Conservation (phyloP, 1,140 invertebrate species). For the Brachystomella parvula region DNA sequence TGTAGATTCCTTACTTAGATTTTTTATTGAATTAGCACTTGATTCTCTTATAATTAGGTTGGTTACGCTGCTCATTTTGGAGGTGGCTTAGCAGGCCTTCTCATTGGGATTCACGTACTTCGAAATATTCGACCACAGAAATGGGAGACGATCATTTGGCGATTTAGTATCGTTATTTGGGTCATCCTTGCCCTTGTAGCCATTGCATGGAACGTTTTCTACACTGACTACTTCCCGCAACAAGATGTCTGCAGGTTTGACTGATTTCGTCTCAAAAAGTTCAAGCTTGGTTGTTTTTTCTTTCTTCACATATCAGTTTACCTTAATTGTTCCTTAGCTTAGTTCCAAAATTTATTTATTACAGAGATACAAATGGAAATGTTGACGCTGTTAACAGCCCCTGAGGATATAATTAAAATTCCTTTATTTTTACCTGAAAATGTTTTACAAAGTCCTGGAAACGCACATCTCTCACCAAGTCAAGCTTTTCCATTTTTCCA, state of each 20-base stretch:
- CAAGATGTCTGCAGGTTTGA: background rate
- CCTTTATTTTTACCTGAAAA: too few species aligned
- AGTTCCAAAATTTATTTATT: too few species aligned
- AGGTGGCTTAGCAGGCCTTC: constrained; percentile 77
- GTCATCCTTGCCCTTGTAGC: constrained; percentile 64
- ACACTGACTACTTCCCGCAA: constrained; percentile 49
- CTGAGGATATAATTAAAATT: too few species aligned
- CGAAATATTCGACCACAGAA: constrained; percentile 76
- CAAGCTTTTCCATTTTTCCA: too few species aligned
- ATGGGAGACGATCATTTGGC: constrained; percentile 75
- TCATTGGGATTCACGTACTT: constrained; percentile 84
- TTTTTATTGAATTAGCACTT: background rate
- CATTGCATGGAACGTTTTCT: constrained; percentile 66
- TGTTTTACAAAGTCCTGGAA: too few species aligned
- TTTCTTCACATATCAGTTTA: too few species aligned
- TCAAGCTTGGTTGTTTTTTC: too few species aligned
- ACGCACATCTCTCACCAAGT: too few species aligned
- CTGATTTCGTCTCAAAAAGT: too few species aligned
- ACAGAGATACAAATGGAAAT: too few species aligned
- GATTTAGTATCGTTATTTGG: constrained; percentile 68
- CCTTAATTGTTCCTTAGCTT: too few species aligned
- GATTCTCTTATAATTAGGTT: constrained; percentile 46
- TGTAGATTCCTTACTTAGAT: constrained; percentile 15
- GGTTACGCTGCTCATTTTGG: constrained; percentile 84
- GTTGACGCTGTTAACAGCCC: too few species aligned